These are phyloP conservation scores for Neotoxoptera formosana DNA, from an alignment of 1,140 invertebrate species.

Conservation along the genomic window DNA sequence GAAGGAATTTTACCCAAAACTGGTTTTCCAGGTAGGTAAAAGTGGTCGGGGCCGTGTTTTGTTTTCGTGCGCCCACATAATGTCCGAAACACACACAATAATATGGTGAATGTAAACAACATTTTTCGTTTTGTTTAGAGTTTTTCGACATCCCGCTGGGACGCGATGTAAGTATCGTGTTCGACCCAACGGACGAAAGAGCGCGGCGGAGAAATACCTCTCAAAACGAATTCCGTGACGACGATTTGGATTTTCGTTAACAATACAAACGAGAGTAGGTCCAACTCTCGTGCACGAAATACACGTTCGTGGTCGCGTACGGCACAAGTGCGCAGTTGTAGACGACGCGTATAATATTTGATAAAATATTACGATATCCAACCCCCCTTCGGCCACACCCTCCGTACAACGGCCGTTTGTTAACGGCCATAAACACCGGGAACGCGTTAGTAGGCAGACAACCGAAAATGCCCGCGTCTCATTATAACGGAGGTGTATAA, in stretches of 20 bases:
- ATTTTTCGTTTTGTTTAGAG: background rate
- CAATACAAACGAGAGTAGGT: background rate
- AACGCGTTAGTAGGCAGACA: background rate
- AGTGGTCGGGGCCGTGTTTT: no score
- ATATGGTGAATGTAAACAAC: background rate
- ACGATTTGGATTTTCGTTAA: background rate
- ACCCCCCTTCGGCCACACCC: background rate
- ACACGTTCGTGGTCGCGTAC: no score
- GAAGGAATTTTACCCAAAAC: background rate
- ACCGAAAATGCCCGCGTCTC: background rate
- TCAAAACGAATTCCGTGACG: background rate
- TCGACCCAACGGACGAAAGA: no score
- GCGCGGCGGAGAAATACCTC: background rate
- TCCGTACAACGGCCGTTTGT: background rate
- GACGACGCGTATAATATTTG: background rate
- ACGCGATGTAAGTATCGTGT: background rate
- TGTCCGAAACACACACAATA: background rate
- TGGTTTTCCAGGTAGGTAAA: background rate
- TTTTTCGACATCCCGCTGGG: background rate
- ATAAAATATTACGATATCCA: background rate
- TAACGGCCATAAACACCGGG: background rate
- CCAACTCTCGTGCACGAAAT: background rate
- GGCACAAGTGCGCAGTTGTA: background rate
- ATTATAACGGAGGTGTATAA: no score
- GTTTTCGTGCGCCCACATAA: background rate